These are phyloP conservation scores for Furnarius figulus DNA, from an alignment of 2,113 vertebrate genomes.

Conservation along the genomic window DNA sequence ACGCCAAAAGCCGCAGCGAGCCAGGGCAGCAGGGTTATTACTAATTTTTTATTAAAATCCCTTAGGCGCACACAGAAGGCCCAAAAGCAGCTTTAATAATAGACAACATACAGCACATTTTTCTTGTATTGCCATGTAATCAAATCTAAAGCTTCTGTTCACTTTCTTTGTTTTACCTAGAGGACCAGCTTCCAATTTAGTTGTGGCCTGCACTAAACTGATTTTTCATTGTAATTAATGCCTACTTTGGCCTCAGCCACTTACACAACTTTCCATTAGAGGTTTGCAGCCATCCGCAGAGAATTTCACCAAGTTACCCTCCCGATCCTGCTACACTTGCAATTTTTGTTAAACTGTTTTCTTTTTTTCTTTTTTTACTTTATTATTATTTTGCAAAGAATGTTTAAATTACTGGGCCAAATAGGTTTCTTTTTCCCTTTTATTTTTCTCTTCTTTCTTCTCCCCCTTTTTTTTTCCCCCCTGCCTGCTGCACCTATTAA, in stretches of 20 bases:
- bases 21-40: constrained; percentile 79
- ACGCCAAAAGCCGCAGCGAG: constrained; percentile 63
- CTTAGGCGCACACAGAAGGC: constrained; percentile 78
- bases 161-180: constrained; percentile 87
- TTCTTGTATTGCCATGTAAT: constrained; percentile 86
- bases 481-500: constrained; percentile 77
- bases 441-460: constrained; percentile 51
- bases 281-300: constrained; percentile 77
- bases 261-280: constrained; percentile 83
- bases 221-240: constrained; percentile 91
- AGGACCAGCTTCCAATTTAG: constrained; percentile 86
- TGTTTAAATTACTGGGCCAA: constrained; percentile 65
- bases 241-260: constrained; percentile 82
- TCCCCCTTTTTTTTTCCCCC: constrained; percentile 24
- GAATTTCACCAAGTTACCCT: constrained; percentile 74
- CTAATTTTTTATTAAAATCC: constrained; percentile 89
- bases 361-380: neutral
- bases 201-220: constrained; percentile 84
- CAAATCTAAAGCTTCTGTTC: constrained; percentile 84
- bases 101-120: constrained; percentile 84
- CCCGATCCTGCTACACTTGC: constrained; percentile 57
- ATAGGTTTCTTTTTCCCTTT: constrained; percentile 40
- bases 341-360: constrained; percentile 66
- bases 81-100: constrained; percentile 86
- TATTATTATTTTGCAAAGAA: constrained; percentile 55